phyloP scores from a whole-genome alignment of 1,140 invertebrate genomes.

The Hetaerina americana region DNA sequence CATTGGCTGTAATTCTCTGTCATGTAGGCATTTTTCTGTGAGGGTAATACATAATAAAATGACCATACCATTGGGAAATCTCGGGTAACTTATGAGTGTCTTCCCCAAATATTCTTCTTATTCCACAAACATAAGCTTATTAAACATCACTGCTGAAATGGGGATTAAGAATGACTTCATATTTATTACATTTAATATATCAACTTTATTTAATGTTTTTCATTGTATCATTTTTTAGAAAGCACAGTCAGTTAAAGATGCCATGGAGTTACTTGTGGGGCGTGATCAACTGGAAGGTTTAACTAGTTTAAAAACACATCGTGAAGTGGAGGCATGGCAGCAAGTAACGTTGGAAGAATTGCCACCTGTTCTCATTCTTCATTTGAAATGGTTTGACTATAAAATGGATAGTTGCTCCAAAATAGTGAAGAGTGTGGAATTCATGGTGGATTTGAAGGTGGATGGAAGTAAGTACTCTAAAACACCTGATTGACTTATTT shows the following conservation, averaged over 20 bases:
- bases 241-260: constrained; percentile 66
- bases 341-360: constrained; percentile 75
- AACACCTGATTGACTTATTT: too few relatives aligned
- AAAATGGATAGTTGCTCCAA: constrained; percentile 75
- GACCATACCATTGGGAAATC: too few relatives aligned
- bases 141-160: too few relatives aligned
- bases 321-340: constrained; percentile 72
- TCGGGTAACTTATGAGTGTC: too few relatives aligned
- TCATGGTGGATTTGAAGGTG: constrained; percentile 78
- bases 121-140: too few relatives aligned
- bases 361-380: constrained; percentile 73
- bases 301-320: constrained; percentile 62
- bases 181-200: constrained; percentile 1
- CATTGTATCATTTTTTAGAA: constrained; percentile 43
- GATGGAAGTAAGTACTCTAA: constrained; percentile 58
- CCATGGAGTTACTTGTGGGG: constrained; percentile 68
- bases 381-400: constrained; percentile 77
- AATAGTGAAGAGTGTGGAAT: constrained; percentile 78
- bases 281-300: constrained; percentile 77
- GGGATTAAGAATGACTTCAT: too few relatives aligned
- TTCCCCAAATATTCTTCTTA: too few relatives aligned
- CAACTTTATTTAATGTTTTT: too few relatives aligned
- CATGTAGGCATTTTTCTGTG: too few relatives aligned
- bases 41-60: too few relatives aligned
- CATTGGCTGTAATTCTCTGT: too few relatives aligned